Conservation (phyloP, 2,113 vertebrate genomes). For the Arothron firmamentum region DNA sequence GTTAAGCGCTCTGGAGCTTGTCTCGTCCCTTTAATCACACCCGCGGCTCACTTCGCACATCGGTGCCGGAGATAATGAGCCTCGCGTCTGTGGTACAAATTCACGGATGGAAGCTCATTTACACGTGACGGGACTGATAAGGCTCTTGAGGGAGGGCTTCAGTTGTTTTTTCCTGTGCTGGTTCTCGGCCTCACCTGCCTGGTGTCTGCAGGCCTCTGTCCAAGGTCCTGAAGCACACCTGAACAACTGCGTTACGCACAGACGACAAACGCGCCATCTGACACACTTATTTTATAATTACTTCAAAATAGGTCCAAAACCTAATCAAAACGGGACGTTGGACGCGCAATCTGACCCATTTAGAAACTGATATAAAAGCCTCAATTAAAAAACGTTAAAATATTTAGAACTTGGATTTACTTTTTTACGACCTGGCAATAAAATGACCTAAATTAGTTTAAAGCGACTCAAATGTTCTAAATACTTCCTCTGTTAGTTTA, state of each 20-base stretch:
- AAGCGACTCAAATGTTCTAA: too few species aligned
- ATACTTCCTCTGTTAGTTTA: too few species aligned
- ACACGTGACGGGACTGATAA: slow-evolving; percentile 9
- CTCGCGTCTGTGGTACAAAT: slow-evolving; percentile 32
- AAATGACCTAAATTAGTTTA: too few species aligned
- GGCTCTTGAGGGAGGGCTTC: not conserved
- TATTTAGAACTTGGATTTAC: too few species aligned
- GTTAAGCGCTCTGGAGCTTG: not conserved
- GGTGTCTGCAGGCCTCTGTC: slow-evolving; percentile 46
- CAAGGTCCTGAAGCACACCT: slow-evolving; percentile 68
- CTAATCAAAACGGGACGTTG: too few species aligned
- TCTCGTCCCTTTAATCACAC: slow-evolving; percentile 3
- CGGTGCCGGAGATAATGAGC: slow-evolving; percentile 34
- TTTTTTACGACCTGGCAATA: too few species aligned
- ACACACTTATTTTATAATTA: too few species aligned
- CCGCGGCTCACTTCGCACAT: slow-evolving; percentile 44
- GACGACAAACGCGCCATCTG: too few species aligned
- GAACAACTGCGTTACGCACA: not conserved
- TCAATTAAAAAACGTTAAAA: too few species aligned
- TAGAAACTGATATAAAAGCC: too few species aligned
- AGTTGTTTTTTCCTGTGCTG: not conserved
- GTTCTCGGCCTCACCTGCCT: slow-evolving; percentile 19
- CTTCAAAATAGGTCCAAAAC: too few species aligned
- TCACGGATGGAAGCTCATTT: slow-evolving; percentile 5
- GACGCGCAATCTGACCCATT: too few species aligned